Evolutionary conservation across 2,113 vertebrate genomes (phyloP).

Genomic region (Panurus biarmicus): DNA sequence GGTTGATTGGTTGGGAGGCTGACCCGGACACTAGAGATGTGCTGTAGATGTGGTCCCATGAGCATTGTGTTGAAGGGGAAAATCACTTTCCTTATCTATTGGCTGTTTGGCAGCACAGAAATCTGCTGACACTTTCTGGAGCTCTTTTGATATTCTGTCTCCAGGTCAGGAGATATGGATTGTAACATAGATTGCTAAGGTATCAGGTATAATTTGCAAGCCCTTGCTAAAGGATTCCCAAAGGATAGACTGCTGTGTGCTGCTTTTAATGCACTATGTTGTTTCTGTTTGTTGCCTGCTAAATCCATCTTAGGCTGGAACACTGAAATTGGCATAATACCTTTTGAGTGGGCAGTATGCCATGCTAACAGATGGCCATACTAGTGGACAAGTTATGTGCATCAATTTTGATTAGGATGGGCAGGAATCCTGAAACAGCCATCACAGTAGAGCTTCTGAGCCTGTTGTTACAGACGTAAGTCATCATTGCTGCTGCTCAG

Average conservation of each 20-base stretch:
- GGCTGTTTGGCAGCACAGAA: not conserved
- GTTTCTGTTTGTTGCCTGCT: not conserved
- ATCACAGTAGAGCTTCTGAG: not conserved
- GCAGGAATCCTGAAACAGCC: slow-evolving; percentile 24
- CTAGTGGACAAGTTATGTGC: not conserved
- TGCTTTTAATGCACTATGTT: not conserved
- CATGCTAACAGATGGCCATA: slow-evolving; percentile 23
- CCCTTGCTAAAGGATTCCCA: not conserved
- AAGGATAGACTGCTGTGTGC: not conserved
- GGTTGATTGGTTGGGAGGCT: not conserved
- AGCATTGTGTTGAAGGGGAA: not conserved
- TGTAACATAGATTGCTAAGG: not conserved
- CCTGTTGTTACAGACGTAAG: not conserved
- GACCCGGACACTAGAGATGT: not conserved
- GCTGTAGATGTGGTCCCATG: not conserved
- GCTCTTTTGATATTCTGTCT: not conserved
- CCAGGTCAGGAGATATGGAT: not conserved
- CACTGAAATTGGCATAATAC: not conserved
- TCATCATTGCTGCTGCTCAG: not conserved
- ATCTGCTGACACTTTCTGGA: not conserved
- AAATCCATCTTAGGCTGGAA: slow-evolving; percentile 1
- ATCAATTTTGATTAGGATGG: slow-evolving; percentile 41
- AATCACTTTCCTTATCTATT: not conserved
- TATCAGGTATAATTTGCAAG: not conserved
- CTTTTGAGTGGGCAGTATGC: not conserved